Evolutionary conservation across 2,113 vertebrate genomes (phyloP), one percentile per base, ranked within the genome.

Genomic region (Caloenas nicobarica): DNA sequence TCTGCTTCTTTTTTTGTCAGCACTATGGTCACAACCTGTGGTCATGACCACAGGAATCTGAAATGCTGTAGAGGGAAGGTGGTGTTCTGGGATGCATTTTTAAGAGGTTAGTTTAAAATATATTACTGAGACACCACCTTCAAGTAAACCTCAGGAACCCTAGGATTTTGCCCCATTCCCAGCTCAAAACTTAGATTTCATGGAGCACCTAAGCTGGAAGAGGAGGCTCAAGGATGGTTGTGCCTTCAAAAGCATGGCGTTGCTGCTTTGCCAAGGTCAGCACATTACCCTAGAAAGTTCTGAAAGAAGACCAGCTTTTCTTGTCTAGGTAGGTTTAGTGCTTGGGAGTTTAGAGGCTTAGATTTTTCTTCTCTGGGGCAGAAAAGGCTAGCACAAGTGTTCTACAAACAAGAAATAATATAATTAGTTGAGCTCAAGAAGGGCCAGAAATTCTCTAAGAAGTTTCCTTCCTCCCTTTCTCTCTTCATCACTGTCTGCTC

Each of bases 11-110:
- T 65, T 65, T 72, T 72, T 11, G 4, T 15, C 53, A 65, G 23
- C 51, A 65, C 8, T 16, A 10, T 14, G 42, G 9, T 21, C 25
- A 28, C 0, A 0, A 38, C 9, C 26, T 48, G 13, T 26, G 16
- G 24, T 31, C 33, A 34, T 11, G 22, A 46, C 18, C 15, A 48
- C 22, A 81, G 51, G 26, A 61, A 76, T 74, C 33, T 34, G 74
- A 69, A 61, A 61, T 66, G 33, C 1, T 22, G 5, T 23, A 57
- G 40, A 51, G 24, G 11, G 31, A 80, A 85, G 48, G 17, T 42
- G 17, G 10, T 70, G 8, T 76, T 58, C 38, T 14, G 44, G 46
- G 33, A 23, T 24, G 13, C 38, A 50, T 56, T 61, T 51, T 28
- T 62, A 56, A 89, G 40, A 62, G n/a, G 15, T 76, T 54, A 64